Percentiles rank a stretch among this genome's conserved stretches.
Evolutionary conservation across 2,888 invertebrate genomes (phyloP).

Genomic region (Onthophagus sagittarius): DNA sequence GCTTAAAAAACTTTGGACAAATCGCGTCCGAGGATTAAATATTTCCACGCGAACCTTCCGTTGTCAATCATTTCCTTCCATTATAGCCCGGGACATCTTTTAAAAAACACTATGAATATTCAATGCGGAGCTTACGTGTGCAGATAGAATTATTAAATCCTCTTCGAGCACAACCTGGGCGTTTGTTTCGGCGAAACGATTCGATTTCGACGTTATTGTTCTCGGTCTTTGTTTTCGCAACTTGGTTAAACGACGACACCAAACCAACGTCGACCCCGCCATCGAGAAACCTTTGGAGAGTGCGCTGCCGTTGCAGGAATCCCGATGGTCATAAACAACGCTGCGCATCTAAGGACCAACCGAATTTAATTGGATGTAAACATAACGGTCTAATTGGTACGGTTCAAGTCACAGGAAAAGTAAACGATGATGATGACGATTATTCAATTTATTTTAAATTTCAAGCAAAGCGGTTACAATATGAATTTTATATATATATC

Average conservation of each 20-base stretch:
- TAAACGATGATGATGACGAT: not conserved
- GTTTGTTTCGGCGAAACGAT: not conserved
- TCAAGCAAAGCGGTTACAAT: too few relatives aligned
- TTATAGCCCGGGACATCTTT: too few relatives aligned
- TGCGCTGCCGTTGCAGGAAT: not conserved
- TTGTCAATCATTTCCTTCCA: not conserved
- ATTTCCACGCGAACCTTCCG: not conserved
- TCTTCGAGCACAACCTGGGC: not conserved
- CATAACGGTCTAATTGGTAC: not conserved
- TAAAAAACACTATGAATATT: not conserved
- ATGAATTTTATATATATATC: too few relatives aligned
- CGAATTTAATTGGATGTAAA: not conserved
- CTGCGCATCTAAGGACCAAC: not conserved
- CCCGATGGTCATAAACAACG: not conserved
- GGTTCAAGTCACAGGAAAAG: not conserved
- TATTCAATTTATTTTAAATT: too few relatives aligned
- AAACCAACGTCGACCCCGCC: not conserved
- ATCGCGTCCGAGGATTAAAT: not conserved
- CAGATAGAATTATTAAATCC: not conserved
- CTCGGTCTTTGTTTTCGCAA: not conserved
- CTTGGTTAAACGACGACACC: not conserved
- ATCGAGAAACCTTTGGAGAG: too few relatives aligned
- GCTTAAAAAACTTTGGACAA: not conserved
- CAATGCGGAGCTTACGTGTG: not conserved
- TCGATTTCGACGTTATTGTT: not conserved